Evolutionary conservation across 2,888 invertebrate genomes (phyloP), one percentile per base, ranked within the genome.

Genomic region (Dasypogon diadema): DNA sequence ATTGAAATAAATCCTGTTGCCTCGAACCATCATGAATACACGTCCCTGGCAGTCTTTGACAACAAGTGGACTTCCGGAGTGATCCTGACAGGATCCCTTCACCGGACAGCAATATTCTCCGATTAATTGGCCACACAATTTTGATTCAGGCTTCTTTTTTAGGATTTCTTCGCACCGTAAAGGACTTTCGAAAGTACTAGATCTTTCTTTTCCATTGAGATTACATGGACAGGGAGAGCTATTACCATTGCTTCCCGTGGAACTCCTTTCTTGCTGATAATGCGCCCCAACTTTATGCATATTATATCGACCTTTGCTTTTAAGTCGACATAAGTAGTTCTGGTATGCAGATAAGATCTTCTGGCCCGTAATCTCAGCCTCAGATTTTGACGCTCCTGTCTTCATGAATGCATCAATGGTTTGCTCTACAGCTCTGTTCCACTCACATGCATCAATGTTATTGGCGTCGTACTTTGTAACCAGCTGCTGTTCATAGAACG

Each of bases 11-110:
- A 60, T 10, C 2, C n/a, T 16, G 16, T 60, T 60, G 10, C 37
- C 60, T 34, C 37, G 34, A 16, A 60, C n/a, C 37, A 60, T 37
- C 60, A 60, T 18, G 18, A 30, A 60, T 10, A 30, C 37, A 5
- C 60, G 16, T n/a, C 60, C 37, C 5, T 37, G 60, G 12, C 60
- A 60, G 5, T 60, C 60, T 18, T 60, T 60, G 37, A 60, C 18
- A 12, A 60, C 37, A 12, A 60, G 37, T 18, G 60, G 60, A 2
- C 37, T 18, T 5, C 37, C 10, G 18, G 37, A 6, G 3, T 34
- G 5, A 12, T 14, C 16, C n/a, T n/a, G 14, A 12, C 12, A 10
- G 14, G 4, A 2, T 37, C 4, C 2, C 2, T 12, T 18, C 10
- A 22, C 2, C 2, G 58, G 30, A 2, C 1, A 2, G 21, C 60